These are phyloP conservation scores for Strix uralensis DNA, from an alignment of 2,113 vertebrate species.

Conservation along the genomic window DNA sequence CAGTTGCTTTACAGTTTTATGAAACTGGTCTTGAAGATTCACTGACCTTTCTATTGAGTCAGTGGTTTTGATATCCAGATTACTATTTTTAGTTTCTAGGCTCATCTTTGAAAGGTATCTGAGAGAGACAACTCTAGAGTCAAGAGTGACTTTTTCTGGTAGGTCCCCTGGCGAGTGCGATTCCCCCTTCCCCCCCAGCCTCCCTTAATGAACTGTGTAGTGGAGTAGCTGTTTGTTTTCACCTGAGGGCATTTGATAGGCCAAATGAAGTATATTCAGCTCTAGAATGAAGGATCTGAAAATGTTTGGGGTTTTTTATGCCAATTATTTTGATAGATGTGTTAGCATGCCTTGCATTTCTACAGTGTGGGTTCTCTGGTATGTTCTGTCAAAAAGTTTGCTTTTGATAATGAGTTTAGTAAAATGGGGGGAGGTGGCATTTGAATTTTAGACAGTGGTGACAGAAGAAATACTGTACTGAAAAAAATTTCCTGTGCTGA, in stretches of 20 bases:
- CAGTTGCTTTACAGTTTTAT: neutral
- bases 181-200: rapidly evolving
- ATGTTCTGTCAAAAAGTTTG: neutral
- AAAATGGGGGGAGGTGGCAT: neutral
- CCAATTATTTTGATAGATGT: neutral
- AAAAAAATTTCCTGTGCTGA: neutral
- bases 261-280: neutral
- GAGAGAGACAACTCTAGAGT: neutral
- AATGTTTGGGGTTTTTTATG: neutral
- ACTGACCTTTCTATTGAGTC: neutral
- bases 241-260: neutral
- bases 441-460: neutral
- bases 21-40: neutral
- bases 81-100: neutral
- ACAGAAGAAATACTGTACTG: neutral
- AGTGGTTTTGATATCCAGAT: neutral
- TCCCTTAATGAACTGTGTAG: neutral
- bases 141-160: neutral
- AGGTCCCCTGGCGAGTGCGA: neutral
- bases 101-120: neutral
- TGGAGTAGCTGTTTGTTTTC: neutral
- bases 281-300: neutral
- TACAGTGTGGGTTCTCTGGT: neutral
- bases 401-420: neutral
- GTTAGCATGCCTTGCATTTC: neutral